These are phyloP conservation scores for Petromus typicus DNA, from an alignment of 2,113 vertebrate species.

Conservation along the genomic window DNA sequence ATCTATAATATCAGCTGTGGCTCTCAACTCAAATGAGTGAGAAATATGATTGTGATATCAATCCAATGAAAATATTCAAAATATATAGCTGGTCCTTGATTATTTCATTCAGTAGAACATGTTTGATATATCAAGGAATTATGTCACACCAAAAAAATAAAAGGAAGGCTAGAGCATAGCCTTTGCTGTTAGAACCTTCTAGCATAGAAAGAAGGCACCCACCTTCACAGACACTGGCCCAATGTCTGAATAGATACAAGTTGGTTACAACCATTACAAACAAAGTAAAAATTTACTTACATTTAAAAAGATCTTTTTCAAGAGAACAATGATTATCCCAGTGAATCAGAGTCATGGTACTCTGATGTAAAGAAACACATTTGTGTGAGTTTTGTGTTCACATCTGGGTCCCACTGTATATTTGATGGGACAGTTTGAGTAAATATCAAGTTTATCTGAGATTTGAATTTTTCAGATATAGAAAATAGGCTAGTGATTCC, in stretches of 20 bases:
- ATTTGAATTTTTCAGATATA: not conserved
- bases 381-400: not conserved
- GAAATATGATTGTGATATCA: not conserved
- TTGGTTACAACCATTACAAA: not conserved
- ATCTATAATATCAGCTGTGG: not conserved
- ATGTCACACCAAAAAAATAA: not conserved
- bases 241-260: not conserved
- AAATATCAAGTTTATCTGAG: not conserved
- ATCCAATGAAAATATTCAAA: not conserved
- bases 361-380: not conserved
- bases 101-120: constrained; percentile 22
- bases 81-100: not conserved
- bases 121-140: not conserved
- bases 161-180: not conserved
- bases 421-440: not conserved
- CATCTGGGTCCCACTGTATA: not conserved
- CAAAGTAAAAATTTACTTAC: not conserved
- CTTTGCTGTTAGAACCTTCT: constrained; percentile 23
- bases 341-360: not conserved
- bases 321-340: not conserved
- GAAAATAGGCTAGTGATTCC: not conserved
- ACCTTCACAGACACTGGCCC: not conserved
- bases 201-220: not conserved
- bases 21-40: not conserved
- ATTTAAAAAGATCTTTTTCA: not conserved